Base-by-base conservation (phyloP, 2,113 vertebrate species). In the Ciconia stormi region DNA sequence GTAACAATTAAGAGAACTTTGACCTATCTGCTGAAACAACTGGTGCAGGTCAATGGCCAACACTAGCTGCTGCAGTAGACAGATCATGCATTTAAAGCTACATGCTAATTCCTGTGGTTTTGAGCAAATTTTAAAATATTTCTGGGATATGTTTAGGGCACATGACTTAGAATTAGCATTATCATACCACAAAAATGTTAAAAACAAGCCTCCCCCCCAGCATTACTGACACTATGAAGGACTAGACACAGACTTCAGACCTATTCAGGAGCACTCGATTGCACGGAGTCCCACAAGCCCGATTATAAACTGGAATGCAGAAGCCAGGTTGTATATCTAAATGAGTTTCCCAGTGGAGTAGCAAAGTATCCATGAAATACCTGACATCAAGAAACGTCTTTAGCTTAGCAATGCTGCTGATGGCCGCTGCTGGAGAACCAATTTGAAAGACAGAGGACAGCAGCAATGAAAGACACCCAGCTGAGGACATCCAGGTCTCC, bases 221-320 rank as follows among this genome's bases (percentile, higher is more conserved):
- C 11, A 34, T 67, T 72, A 50, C 63, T 62, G 47, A 9, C 29
- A 44, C 32, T 32, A 9, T 40, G 70, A 18, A 14, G 55, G 46
- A 71, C 25, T 70, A 71, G 34, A 29, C 27, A 63, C 23, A 55
- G n/a, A 23, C 72, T 82, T 63, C 38, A 80, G n/a, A 47, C 27
- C 47, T 22, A 3, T 82, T 62, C 71, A 53, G 80, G 83, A n/a
- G 34, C 34, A 53, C 0, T 1, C 2, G 2, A 11, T 58, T 0
- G 0, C 72, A 40, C 3, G 0, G 1, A 81, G 46, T 61, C 59
- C 67, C 22, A 36, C 3, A 26, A 82, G 17, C 15, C 46, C 2
- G 7, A 20, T 30, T 62, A 3, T 32, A 11, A 46, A 4, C 25
- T 65, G 71, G 13, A 44, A 40, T 13, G 62, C 1, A 4, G 70